Percentiles rank a stretch among this genome's conserved stretches.
These are phyloP conservation scores for Andrena chrysosceles DNA, from an alignment of 2,888 invertebrate genomes.

Conservation along the genomic window DNA sequence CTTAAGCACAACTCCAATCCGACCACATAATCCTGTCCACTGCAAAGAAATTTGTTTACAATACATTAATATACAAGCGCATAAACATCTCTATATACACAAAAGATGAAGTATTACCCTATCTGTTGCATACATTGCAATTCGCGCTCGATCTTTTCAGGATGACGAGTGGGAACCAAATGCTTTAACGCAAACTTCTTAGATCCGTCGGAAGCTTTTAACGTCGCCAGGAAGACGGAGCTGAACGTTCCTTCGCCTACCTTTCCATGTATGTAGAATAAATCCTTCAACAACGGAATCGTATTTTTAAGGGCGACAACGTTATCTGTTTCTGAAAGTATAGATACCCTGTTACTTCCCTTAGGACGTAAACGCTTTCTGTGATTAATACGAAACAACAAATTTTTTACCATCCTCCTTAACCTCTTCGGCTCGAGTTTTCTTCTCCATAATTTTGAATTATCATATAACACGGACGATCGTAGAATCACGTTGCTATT, in stretches of 20 bases:
- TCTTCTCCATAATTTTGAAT: slow-evolving; percentile 45
- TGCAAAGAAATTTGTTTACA: slow-evolving; percentile 81
- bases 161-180: slow-evolving; percentile 94
- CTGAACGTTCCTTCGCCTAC: slow-evolving; percentile 95
- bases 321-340: slow-evolving; percentile 66
- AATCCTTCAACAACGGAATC: slow-evolving; percentile 88
- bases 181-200: slow-evolving; percentile 93
- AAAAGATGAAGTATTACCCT: slow-evolving; percentile 86
- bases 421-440: slow-evolving; percentile 18
- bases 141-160: slow-evolving; percentile 92
- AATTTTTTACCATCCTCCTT: slow-evolving; percentile 41
- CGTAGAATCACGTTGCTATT: neutral
- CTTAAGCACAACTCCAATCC: slow-evolving; percentile 92
- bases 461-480: slow-evolving; percentile 10
- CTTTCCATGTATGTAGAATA: slow-evolving; percentile 89
- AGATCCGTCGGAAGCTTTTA: slow-evolving; percentile 86
- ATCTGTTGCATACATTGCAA: slow-evolving; percentile 91
- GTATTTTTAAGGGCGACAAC: slow-evolving; percentile 85
- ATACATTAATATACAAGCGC: neutral
- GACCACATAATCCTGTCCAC: slow-evolving; percentile 93
- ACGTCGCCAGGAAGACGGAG: slow-evolving; percentile 92
- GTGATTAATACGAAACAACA: neutral
- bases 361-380: neutral
- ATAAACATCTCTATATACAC: neutral
- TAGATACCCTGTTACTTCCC: slow-evolving; percentile 24